Base-by-base conservation (phyloP, 2,797 vertebrate genomes). In the Bradypodion ventrale region DNA sequence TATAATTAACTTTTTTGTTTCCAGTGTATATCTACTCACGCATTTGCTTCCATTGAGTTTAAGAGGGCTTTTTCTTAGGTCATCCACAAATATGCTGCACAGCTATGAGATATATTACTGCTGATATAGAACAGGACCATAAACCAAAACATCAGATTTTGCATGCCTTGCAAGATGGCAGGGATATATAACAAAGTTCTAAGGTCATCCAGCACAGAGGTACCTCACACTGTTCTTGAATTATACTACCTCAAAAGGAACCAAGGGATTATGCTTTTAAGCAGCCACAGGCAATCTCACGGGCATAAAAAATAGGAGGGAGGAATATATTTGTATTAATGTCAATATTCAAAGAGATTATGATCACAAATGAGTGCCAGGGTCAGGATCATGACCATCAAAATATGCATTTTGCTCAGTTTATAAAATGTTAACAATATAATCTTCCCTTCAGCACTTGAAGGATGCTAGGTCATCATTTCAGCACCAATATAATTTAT, bases 231-330 rank as follows among this genome's bases (percentile, higher is more conserved):
- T 85, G 85, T 87, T 63, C 74, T n/a, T 79, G 73, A 86, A 85
- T 75, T 60, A 56, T 56, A 72, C 25, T 16, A 65, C 44, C 52
- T 59, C 7, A 70, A 79, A 35, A 82, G 83, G 82, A 82, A 19
- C 35, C 46, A 49, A 29, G 3, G 52, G 73, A 5, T 83, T 87
- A 87, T 89, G 23, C 10, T 77, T 80, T 35, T 35, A 77, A 74
- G 84, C 29, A 87, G 16, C 32, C 79, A 78, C 1, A 87, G n/a
- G 85, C 86, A 90, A 89, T 78, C 44, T 13, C 60, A n/a, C n/a
- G 80, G n/a, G 32, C 84, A 25, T 65, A 70, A 83, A 89, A 60
- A 81, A 88, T 87, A 87, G 74, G 29, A 80, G 12, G 19, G 84
- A 62, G 32, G 49, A 89, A 76, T 83, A 42, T 13, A 19, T 78